Evolutionary conservation across 2,797 vertebrate species (phyloP), one percentile per base, ranked within the genome.

Genomic region (Fratercula arctica): DNA sequence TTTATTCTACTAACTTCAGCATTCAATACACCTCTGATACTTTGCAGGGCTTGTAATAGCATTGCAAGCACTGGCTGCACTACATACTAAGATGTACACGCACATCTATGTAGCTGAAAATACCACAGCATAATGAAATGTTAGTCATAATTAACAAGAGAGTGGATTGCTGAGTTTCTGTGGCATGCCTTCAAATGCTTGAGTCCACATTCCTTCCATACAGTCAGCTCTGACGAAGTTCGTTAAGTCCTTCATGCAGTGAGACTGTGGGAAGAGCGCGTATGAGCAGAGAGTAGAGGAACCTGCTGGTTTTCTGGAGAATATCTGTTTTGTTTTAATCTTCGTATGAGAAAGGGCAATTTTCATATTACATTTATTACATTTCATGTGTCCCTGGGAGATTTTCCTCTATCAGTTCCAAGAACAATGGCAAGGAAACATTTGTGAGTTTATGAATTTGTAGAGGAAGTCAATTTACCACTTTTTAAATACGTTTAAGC

Each of bases 351-450:
- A 96, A 94, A 93, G 66, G 82, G 51, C 85, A 91, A 60, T 89
- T 95, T 95, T 95, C 73, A 46, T 95, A 80, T 82, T 89, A 76
- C 70, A 78, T 66, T 93, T 61, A 63, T 0, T 89, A 63, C 39
- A 68, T 85, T 96, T 85, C 8, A 0, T 67, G 72, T 37, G 87
- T 82, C 79, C 83, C 95, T 85, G 85, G 37, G 87, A 93, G 87
- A 87, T 89, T 93, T 91, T 95, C 90, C 84, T 91, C 77, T 89
- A 66, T 90, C 68, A 80, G 68, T 77, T 96, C 94, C 95, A 96
- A 87, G 87, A 95, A 80, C 70, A 91, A 93, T 77, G 83, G 67
- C 85, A 90, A 92, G 80, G 82, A 91, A 95, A 88, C 64, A 72
- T 72, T 92, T 91, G 39, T 90, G 79, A 91, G 73, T 94, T 94